phyloP scores from a whole-genome alignment of 2,888 invertebrate species.

The Cosmia trapezina region DNA sequence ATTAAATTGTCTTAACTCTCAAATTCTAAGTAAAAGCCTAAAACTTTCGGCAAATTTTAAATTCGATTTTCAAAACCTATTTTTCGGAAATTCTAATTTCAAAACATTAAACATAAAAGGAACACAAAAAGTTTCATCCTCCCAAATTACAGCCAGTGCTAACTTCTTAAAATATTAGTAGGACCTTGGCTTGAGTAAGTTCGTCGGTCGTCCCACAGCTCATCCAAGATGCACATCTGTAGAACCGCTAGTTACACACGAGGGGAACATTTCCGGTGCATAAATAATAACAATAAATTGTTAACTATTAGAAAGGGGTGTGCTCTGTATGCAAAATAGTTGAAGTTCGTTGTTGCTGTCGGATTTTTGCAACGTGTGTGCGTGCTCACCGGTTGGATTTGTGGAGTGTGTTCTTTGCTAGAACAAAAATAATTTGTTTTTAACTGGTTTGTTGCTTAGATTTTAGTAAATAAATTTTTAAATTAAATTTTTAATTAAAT shows the following conservation, averaged over 20 bases:
- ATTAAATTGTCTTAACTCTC: background rate
- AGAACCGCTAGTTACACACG: constrained; percentile 65
- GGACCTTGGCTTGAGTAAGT: constrained; percentile 34
- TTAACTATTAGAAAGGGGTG: constrained; percentile 76
- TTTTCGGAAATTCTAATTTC: background rate
- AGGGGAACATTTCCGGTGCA: constrained; percentile 76
- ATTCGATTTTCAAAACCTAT: background rate
- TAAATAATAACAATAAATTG: constrained; percentile 80
- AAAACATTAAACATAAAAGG: background rate
- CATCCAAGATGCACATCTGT: constrained; percentile 66
- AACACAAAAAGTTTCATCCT: constrained; percentile 25
- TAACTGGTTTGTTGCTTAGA: background rate
- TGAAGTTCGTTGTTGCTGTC: constrained; percentile 55
- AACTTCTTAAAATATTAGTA: constrained; percentile 54
- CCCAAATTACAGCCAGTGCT: constrained; percentile 30
- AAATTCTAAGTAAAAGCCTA: background rate
- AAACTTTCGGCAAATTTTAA: background rate
- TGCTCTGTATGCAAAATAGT: constrained; percentile 82
- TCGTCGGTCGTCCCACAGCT: constrained; percentile 63
- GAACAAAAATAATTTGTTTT: background rate
- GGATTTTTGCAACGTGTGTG: constrained; percentile 51
- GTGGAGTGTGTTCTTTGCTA: background rate
- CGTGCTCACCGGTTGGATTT: constrained; percentile 3
- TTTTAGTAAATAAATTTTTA: background rate
- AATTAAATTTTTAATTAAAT: too few species aligned